Base-by-base conservation (phyloP, 1,140 invertebrate species). In the Leptopilina clavipes region DNA sequence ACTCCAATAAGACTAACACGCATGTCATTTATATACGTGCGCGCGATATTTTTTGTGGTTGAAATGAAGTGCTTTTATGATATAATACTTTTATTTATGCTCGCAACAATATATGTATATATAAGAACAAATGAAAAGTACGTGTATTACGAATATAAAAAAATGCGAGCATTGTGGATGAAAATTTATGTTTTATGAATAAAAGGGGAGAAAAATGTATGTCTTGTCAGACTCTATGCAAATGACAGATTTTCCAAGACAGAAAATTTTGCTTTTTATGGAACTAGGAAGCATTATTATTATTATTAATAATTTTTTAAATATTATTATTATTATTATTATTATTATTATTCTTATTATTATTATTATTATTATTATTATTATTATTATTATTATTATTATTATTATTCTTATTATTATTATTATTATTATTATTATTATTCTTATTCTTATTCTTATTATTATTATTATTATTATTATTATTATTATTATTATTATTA, bases 291-390 rank as follows among this genome's bases (percentile, higher is more conserved):
- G 25, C 25, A 31, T 31, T 31, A 3, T 31, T 31, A 31, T 31
- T 31, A 3, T 31, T n/a, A n/a, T n/a, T n/a, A n/a, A n/a, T n/a
- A n/a, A n/a, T n/a, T n/a, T n/a, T n/a, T n/a, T n/a, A n/a, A n/a
- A n/a, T 31, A 31, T 31, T 31, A 31, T 31, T 31, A 31, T 31
- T 31, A 31, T 31, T n/a, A n/a, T n/a, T n/a, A n/a, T n/a, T n/a
- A n/a, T n/a, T n/a, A n/a, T n/a, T n/a, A n/a, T n/a, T n/a, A n/a
- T n/a, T n/a, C n/a, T n/a, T n/a, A n/a, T n/a, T n/a, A n/a, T n/a
- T n/a, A n/a, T n/a, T n/a, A n/a, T 31, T 31, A 31, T 31, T 31
- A 3, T 70, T 70, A 72, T 82, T 71, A 77, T 37, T n/a, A 54
- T 78, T 14, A 70, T 54, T 65, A n/a, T n/a, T n/a, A n/a, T n/a